phyloP scores from a whole-genome alignment of 2,888 invertebrate genomes.

The Pelosia muscerda region DNA sequence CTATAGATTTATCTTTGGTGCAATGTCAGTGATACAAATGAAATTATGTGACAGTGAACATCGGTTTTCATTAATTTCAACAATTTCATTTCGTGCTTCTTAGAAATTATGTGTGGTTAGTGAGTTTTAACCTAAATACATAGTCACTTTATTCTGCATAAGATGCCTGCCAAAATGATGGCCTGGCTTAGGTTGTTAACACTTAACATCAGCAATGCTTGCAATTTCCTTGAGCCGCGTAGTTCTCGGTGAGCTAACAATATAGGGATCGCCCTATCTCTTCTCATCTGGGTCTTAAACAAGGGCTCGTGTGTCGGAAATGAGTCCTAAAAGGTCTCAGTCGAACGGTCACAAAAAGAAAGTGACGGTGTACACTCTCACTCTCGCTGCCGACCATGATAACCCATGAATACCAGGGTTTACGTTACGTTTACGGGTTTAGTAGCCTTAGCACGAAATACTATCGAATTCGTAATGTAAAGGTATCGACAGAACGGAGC shows the following conservation, averaged over 20 bases:
- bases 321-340: neutral
- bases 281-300: neutral
- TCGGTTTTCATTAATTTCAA: neutral
- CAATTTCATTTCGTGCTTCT: neutral
- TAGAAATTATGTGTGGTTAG: slow-evolving; percentile 15
- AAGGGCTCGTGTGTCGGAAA: neutral
- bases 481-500: too few relatives aligned
- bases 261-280: neutral
- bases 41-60: slow-evolving; percentile 9
- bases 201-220: neutral
- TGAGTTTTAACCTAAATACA: neutral
- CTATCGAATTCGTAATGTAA: too few relatives aligned
- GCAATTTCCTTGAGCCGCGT: neutral
- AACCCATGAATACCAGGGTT: too few relatives aligned
- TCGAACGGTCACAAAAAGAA: neutral
- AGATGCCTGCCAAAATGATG: neutral
- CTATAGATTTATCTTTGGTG: neutral
- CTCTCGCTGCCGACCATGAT: too few relatives aligned
- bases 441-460: too few relatives aligned
- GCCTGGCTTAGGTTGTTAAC: neutral
- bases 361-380: too few relatives aligned
- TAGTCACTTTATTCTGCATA: neutral
- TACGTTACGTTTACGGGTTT: too few relatives aligned
- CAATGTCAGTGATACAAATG: slow-evolving; percentile 10
- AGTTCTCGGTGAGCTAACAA: too few relatives aligned